Evolutionary conservation across 2,113 vertebrate genomes (phyloP).

Genomic region (Stigmatopora argus): DNA sequence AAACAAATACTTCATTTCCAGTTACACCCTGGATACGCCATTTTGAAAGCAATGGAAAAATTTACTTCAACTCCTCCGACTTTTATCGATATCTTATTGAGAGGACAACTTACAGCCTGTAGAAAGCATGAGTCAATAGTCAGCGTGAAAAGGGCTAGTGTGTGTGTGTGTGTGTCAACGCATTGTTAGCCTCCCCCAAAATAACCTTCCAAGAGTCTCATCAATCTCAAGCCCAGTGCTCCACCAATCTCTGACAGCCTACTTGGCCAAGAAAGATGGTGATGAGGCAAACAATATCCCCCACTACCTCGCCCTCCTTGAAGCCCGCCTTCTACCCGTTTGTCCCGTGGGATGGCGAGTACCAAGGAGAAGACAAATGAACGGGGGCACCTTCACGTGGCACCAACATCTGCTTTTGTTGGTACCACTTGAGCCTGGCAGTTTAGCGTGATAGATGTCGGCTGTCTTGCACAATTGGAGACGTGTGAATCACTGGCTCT

Average conservation of each 20-base stretch:
- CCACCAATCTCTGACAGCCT: conserved; percentile 33
- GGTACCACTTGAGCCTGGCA: conserved; percentile 17
- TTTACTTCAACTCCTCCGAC: background rate
- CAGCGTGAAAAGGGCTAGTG: background rate
- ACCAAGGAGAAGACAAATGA: background rate
- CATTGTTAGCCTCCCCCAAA: conserved; percentile 22
- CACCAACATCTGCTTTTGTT: conserved; percentile 17
- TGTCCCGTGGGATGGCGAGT: background rate
- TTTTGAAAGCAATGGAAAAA: background rate
- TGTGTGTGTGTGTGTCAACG: background rate
- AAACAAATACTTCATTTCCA: too few relatives aligned
- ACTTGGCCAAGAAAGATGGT: conserved; percentile 15
- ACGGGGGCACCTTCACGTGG: conserved; percentile 13
- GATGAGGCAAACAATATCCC: conserved; percentile 14
- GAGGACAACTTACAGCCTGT: too few relatives aligned
- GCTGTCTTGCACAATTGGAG: background rate
- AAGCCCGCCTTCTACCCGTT: conserved; percentile 2
- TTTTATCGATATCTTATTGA: background rate
- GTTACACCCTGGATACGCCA: background rate
- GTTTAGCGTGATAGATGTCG: conserved; percentile 14
- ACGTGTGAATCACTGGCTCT: conserved; percentile 1
- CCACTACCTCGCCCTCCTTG: background rate
- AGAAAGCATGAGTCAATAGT: background rate
- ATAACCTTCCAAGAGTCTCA: conserved; percentile 16
- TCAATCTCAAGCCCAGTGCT: conserved; percentile 40